A percentile compares a stretch with the other conserved stretches of the same genome.
Conservation (phyloP, 2,797 vertebrate species). For the Parambassis ranga region DNA sequence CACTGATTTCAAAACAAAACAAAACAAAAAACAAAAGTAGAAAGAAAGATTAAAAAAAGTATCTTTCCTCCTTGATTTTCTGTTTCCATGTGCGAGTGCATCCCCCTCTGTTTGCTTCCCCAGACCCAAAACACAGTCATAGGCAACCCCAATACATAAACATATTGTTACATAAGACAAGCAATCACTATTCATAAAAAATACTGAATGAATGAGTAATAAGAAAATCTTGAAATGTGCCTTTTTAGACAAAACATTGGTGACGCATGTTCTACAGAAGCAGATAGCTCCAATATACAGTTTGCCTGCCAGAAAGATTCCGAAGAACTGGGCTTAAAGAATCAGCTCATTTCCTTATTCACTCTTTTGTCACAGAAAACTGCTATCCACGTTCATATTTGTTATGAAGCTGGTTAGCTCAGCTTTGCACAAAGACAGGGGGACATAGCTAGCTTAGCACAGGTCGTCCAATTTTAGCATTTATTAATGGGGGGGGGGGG, state of each 20-base stretch:
- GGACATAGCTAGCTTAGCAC: background rate
- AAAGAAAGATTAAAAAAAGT: background rate
- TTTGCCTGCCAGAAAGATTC: conserved; percentile 31
- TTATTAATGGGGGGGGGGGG: no score
- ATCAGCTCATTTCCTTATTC: background rate
- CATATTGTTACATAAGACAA: conserved; percentile 48
- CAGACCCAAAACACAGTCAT: conserved; percentile 20
- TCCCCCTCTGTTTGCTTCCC: conserved; percentile 16
- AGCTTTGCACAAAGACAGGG: background rate
- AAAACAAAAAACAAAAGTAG: conserved; percentile 10
- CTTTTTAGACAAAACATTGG: conserved; percentile 41
- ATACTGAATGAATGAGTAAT: conserved; percentile 33
- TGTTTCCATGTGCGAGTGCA: conserved; percentile 19
- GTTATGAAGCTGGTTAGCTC: background rate
- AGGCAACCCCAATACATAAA: conserved; percentile 48
- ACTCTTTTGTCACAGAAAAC: background rate
- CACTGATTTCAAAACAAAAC: conserved; percentile 10
- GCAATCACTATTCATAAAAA: conserved; percentile 57
- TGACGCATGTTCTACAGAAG: conserved; percentile 47
- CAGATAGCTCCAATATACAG: conserved; percentile 48
- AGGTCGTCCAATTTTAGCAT: no score
- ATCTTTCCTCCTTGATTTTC: conserved; percentile 14
- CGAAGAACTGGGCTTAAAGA: background rate
- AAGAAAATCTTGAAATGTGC: conserved; percentile 54
- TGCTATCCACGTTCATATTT: background rate